These are phyloP conservation scores for Alethe castanea DNA, from an alignment of 2,113 vertebrate species.

Conservation along the genomic window DNA sequence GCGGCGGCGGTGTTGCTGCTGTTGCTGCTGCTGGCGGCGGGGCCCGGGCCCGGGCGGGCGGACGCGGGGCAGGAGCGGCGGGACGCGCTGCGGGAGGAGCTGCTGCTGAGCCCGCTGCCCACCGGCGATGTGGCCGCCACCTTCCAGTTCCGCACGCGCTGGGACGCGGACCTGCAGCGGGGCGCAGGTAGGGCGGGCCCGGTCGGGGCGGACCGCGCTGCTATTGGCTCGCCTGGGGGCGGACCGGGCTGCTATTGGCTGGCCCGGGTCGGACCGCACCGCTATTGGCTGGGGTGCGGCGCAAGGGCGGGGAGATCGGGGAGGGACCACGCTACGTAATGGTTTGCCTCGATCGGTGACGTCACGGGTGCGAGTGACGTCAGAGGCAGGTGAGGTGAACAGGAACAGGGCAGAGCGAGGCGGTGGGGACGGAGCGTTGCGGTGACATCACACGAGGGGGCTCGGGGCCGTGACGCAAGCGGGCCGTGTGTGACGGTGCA, in stretches of 20 bases:
- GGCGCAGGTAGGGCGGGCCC: neutral
- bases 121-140: slow-evolving; percentile 90
- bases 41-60: neutral
- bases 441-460: neutral
- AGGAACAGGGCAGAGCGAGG: accelerated
- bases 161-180: slow-evolving; percentile 70
- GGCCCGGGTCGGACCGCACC: neutral
- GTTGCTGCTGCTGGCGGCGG: neutral
- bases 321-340: neutral
- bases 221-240: neutral
- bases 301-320: neutral
- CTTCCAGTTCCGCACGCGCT: slow-evolving; percentile 91
- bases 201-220: neutral
- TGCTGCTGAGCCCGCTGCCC: slow-evolving; percentile 87
- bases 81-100: slow-evolving; percentile 82
- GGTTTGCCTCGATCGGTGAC: accelerated
- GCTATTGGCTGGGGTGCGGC: no score
- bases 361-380: accelerated
- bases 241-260: neutral
- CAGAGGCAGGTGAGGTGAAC: neutral
- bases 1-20: neutral
- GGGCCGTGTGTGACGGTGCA: accelerated
- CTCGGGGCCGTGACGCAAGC: accelerated
- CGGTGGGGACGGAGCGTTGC: neutral
- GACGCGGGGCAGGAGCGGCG: neutral